Percentiles rank a stretch among this genome's conserved stretches.
These are phyloP conservation scores for Axinella damicornis DNA, from an alignment of 37 sponge, comb jelly and placozoan species.

Conservation along the genomic window DNA sequence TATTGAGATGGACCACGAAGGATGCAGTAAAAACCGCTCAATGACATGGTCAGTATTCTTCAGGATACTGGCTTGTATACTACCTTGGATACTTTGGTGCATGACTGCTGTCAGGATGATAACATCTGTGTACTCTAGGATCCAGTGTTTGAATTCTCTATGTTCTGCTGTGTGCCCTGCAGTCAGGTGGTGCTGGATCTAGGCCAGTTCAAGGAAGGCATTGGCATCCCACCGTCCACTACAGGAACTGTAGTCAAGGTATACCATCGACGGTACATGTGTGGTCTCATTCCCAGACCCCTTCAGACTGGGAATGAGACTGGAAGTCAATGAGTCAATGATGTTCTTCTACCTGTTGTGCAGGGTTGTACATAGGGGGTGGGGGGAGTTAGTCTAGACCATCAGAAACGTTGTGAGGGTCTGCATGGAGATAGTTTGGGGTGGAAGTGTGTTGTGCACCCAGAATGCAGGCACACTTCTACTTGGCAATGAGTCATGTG, in stretches of 20 bases:
- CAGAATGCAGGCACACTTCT: too few relatives aligned
- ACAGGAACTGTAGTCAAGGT: conserved; percentile 27
- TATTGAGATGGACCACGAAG: background rate
- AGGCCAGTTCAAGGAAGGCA: background rate
- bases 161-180: too few relatives aligned
- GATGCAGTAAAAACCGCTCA: conserved; percentile 29
- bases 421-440: too few relatives aligned
- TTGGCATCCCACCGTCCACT: conserved; percentile 33
- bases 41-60: background rate
- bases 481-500: too few relatives aligned
- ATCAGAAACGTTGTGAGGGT: too few relatives aligned
- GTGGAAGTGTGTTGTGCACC: too few relatives aligned
- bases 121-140: background rate
- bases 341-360: too few relatives aligned
- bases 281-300: background rate
- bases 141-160: background rate
- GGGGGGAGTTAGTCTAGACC: too few relatives aligned
- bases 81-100: background rate
- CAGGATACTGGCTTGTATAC: background rate
- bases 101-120: too few relatives aligned
- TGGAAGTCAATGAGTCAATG: too few relatives aligned
- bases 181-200: conserved; percentile 36
- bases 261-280: background rate
- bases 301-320: too few relatives aligned
- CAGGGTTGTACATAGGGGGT: too few relatives aligned